Percentiles rank a stretch among this genome's conserved stretches.
phyloP scores from a whole-genome alignment of 2,113 vertebrate genomes.

The Zosterops lateralis region DNA sequence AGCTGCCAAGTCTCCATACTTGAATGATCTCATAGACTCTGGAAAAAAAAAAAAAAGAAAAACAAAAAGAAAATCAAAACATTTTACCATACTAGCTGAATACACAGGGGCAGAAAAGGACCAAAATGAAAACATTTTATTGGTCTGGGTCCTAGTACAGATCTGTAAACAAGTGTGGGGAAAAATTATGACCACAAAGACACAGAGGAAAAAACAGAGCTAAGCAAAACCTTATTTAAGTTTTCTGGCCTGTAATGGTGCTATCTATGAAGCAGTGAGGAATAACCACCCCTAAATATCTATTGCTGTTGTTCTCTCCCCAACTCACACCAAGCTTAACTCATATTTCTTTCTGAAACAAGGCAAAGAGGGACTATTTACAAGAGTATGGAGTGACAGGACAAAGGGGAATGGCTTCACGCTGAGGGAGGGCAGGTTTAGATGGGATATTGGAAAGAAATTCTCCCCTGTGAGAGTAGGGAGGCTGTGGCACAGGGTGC shows the following conservation, averaged over 20 bases:
- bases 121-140: neutral
- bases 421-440: neutral
- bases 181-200: neutral
- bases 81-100: conserved; percentile 38
- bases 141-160: neutral
- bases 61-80: conserved; percentile 27
- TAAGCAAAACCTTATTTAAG: neutral
- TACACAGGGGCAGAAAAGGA: neutral
- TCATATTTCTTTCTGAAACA: neutral
- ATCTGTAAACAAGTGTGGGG: neutral
- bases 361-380: neutral
- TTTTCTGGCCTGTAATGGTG: neutral
- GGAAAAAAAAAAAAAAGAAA: neutral
- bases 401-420: neutral
- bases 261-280: neutral
- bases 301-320: neutral
- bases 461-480: neutral
- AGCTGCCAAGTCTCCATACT: conserved; percentile 71
- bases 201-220: neutral
- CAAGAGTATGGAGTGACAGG: neutral
- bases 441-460: neutral
- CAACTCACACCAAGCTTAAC: neutral
- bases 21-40: conserved; percentile 68
- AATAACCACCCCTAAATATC: neutral
- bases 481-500: neutral